phyloP scores from a whole-genome alignment of 1,140 invertebrate genomes.

The Papilio machaon region DNA sequence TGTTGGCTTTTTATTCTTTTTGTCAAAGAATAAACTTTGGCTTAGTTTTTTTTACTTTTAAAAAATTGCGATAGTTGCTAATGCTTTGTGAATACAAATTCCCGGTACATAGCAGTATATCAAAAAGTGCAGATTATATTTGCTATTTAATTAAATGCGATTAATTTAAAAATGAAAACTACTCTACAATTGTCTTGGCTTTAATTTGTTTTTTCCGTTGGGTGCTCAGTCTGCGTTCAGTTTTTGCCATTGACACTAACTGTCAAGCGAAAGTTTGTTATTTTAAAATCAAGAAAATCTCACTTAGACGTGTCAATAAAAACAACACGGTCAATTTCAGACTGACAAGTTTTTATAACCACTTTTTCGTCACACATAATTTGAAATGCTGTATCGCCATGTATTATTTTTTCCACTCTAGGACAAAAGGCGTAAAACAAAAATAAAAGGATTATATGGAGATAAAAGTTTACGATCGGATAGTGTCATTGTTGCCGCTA shows the following conservation, averaged over 20 bases:
- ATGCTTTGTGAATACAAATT: neutral
- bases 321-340: conserved; percentile 15
- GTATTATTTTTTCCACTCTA: conserved; percentile 37
- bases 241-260: neutral
- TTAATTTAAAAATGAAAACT: no score
- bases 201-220: neutral
- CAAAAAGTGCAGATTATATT: no score
- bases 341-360: conserved; percentile 11
- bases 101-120: no score
- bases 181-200: neutral
- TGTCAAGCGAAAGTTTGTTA: neutral
- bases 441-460: conserved; percentile 69
- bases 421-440: conserved; percentile 69
- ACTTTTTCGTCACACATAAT: conserved; percentile 28
- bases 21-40: conserved; percentile 1
- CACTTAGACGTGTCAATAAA: neutral
- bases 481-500: conserved; percentile 62
- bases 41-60: conserved; percentile 1
- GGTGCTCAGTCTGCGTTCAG: neutral
- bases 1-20: neutral
- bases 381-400: neutral
- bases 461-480: conserved; percentile 78
- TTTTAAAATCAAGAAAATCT: neutral
- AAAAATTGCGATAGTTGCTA: neutral
- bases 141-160: no score